phyloP scores from a whole-genome alignment of 2,797 vertebrate genomes.

The Melanotaenia pygmaea region DNA sequence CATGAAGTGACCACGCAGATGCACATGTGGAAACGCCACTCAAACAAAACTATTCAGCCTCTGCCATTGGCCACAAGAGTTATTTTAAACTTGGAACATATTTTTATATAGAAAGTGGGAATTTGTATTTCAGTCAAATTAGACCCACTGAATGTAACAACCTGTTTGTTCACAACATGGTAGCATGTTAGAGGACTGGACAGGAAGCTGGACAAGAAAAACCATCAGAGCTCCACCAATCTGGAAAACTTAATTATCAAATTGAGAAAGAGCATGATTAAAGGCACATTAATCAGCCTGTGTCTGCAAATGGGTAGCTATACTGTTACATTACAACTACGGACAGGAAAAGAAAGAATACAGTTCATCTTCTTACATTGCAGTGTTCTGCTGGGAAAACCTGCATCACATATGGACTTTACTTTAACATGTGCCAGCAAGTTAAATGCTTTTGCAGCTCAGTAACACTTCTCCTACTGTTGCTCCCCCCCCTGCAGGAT shows the following conservation, averaged over 20 bases:
- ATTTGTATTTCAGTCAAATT: slow-evolving; percentile 40
- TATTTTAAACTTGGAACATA: slow-evolving; percentile 44
- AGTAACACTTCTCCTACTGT: background rate
- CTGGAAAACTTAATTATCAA: background rate
- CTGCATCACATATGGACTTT: background rate
- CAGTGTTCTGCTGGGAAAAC: background rate
- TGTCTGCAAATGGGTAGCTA: background rate
- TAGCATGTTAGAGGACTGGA: slow-evolving; percentile 29
- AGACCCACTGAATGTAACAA: slow-evolving; percentile 39
- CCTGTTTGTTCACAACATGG: slow-evolving; percentile 19
- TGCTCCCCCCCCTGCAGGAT: no score
- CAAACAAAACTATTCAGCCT: slow-evolving; percentile 1
- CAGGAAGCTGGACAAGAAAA: slow-evolving; percentile 12
- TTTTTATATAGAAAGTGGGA: slow-evolving; percentile 18
- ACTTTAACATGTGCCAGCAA: background rate
- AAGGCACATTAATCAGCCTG: background rate
- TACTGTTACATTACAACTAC: background rate
- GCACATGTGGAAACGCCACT: slow-evolving; percentile 5
- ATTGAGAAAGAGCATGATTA: background rate
- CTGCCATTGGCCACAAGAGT: background rate
- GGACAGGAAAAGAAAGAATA: background rate
- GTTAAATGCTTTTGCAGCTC: background rate
- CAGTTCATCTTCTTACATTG: background rate
- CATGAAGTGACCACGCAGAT: slow-evolving; percentile 41
- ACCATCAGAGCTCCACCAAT: background rate